Percentiles rank a stretch among this genome's conserved stretches.
phyloP scores from a whole-genome alignment of 2,797 vertebrate genomes.

The Paedocypris micromegethes region DNA sequence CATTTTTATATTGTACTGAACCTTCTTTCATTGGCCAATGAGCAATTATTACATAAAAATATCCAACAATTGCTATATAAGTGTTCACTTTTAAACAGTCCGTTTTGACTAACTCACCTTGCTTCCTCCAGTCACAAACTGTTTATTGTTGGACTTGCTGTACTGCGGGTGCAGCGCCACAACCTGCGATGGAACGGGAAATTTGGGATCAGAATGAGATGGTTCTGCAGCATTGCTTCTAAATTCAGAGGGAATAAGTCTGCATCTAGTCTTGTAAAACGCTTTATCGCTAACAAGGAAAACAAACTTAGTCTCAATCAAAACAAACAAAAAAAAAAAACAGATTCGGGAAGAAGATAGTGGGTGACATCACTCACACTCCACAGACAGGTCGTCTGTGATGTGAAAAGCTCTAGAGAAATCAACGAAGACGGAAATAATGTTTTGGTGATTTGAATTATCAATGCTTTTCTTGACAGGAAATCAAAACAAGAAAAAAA shows the following conservation, averaged over 20 bases:
- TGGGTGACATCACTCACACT: constrained; percentile 33
- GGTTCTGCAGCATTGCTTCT: not conserved
- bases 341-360: constrained; percentile 8
- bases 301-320: no score
- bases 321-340: no score
- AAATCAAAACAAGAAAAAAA: constrained; percentile 39
- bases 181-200: constrained; percentile 56
- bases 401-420: constrained; percentile 42
- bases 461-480: constrained; percentile 26
- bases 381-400: constrained; percentile 33
- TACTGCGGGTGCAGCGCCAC: constrained; percentile 92
- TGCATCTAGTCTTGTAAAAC: constrained; percentile 4
- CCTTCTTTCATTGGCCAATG: no score
- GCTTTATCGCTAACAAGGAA: no score
- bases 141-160: constrained; percentile 89
- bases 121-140: constrained; percentile 96
- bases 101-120: constrained; percentile 73
- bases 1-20: no score
- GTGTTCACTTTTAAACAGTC: not conserved
- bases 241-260: constrained; percentile 11
- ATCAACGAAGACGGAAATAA: constrained; percentile 45
- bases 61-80: not conserved
- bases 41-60: no score
- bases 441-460: constrained; percentile 39
- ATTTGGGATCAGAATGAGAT: constrained; percentile 14